Conservation (phyloP, 2,888 invertebrate genomes). For the Oscheius onirici region DNA sequence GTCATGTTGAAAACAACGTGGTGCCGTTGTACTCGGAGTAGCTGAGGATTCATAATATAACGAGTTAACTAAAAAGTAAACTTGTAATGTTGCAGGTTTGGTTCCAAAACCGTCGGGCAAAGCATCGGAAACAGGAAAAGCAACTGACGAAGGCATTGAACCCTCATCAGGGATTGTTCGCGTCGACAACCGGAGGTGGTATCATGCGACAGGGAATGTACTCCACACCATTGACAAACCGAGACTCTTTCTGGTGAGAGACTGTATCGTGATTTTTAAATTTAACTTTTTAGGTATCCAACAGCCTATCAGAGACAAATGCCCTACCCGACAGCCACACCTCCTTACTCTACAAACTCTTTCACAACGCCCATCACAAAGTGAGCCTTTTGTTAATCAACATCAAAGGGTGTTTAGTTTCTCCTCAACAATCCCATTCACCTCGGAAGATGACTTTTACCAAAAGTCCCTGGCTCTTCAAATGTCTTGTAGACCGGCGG, state of each 20-base stretch:
- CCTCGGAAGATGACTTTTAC: conserved; percentile 63
- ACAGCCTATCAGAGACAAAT: conserved; percentile 63
- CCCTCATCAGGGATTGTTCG: conserved; percentile 45
- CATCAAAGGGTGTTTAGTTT: conserved; percentile 28
- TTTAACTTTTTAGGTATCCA: conserved; percentile 51
- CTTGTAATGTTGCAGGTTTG: conserved; percentile 62
- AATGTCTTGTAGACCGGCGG: conserved; percentile 37
- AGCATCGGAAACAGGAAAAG: conserved; percentile 70
- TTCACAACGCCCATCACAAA: conserved; percentile 59
- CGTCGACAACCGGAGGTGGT: conserved; percentile 46
- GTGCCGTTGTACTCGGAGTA: neutral
- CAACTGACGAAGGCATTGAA: conserved; percentile 68
- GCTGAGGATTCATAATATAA: neutral
- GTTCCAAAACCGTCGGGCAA: conserved; percentile 70
- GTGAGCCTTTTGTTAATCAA: conserved; percentile 36
- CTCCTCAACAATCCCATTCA: conserved; percentile 51
- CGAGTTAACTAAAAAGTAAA: neutral
- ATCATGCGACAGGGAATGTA: conserved; percentile 58
- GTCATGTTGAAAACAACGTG: conserved; percentile 27
- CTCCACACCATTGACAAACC: conserved; percentile 40
- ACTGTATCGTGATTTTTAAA: neutral
- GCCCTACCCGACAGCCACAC: conserved; percentile 64
- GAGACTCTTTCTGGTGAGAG: conserved; percentile 46
- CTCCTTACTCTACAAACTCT: conserved; percentile 57
- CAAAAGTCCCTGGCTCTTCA: conserved; percentile 54